Evolutionary conservation across 2,888 invertebrate species (phyloP).

Genomic region (Mesorhabditis sp.): DNA sequence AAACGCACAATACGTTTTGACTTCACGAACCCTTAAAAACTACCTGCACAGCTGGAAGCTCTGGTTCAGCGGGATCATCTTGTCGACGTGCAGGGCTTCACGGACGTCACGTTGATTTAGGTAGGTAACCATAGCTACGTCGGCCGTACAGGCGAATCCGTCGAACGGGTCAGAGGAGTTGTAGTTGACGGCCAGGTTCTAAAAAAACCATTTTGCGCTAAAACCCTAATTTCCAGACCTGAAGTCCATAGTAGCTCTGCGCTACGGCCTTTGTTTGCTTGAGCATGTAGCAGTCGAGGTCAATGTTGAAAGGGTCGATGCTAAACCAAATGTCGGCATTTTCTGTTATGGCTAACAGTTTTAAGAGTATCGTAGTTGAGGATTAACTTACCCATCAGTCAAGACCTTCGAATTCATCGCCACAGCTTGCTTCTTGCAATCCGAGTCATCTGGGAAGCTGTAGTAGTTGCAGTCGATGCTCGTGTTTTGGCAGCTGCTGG

Average conservation of each 20-base stretch:
- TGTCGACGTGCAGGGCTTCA: conserved; percentile 42
- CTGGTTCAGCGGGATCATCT: neutral
- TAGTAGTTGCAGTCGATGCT: neutral
- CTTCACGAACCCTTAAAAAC: neutral
- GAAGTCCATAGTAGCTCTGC: neutral
- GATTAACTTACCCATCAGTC: neutral
- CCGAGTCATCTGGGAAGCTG: neutral
- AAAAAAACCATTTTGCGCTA: neutral
- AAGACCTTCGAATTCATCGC: neutral
- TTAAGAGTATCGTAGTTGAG: neutral
- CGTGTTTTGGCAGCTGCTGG: neutral
- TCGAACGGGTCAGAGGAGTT: conserved; percentile 40
- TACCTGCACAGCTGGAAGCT: neutral
- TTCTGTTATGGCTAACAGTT: neutral
- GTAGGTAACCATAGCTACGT: conserved; percentile 38
- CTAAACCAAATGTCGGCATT: conserved; percentile 15
- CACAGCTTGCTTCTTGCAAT: neutral
- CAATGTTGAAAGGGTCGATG: conserved; percentile 22
- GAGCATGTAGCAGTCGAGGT: conserved; percentile 32
- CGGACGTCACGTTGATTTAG: conserved; percentile 47
- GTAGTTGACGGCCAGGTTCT: conserved; percentile 27
- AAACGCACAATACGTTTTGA: too few species aligned
- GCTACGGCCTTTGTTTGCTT: conserved; percentile 11
- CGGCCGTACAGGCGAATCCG: conserved; percentile 46
- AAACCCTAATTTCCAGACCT: neutral